Base-by-base conservation (phyloP, 1,140 invertebrate genomes). In the Atta colombica region DNA sequence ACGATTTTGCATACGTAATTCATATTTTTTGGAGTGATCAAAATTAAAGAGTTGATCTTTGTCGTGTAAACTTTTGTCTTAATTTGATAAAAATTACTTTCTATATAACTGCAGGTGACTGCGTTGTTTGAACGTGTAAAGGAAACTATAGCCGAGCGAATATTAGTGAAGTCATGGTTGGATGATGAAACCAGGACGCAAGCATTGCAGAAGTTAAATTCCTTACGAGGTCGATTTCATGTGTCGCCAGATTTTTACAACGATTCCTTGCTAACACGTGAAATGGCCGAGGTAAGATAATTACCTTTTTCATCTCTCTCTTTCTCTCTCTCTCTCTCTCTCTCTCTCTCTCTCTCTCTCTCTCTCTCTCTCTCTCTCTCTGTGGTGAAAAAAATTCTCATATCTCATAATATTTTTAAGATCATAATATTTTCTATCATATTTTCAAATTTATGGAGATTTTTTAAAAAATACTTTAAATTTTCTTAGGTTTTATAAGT, bases 121-220 rank as follows among this genome's bases (percentile, higher is more conserved):
- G 85, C 82, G 53, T 60, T 97, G 93, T 97, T 97, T 86, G 93
- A 96, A 55, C 95, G 96, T 45, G 95, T 97, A 31, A 96, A 96
- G 87, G 93, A 96, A 49, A 96, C 97, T 3, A 96, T 97, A 78
- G 96, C 96, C 53, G 94, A 96, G 16, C 94, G 96, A 6, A 95
- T 97, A 60, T 90, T 95, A 55, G 93, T 96, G 51, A 96, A 96
- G 66, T 94, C 95, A n/a, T 97, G 97, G 97, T 95, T 97, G 81
- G 97, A 97, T 88, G 94, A 96, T 25, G 94, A 96, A 39, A 97
- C 97, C 1, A 95, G 96, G 92, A 90, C 92, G 12, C 95, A 96
- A 31, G 97, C 96, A 18, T 92, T 96, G 87, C 95, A 96, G 81
- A 97, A 97, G 80, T 86, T 95, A 94, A 96, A 90, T 93, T 93